phyloP scores from a whole-genome alignment of 1,140 invertebrate species.

The Drosophila lacteicornis region DNA sequence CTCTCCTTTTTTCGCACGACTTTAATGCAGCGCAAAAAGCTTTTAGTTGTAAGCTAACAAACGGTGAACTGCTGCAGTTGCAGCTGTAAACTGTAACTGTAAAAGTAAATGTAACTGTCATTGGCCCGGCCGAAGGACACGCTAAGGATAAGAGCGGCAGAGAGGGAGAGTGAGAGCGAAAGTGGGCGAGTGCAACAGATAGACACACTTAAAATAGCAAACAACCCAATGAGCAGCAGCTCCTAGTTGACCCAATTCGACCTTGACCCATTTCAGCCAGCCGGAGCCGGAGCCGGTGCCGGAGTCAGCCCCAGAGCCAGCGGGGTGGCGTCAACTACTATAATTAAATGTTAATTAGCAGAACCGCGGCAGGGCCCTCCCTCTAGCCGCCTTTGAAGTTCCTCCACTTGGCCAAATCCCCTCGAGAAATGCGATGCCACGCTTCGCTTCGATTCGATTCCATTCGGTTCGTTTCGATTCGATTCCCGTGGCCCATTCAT shows the following conservation, averaged over 20 bases:
- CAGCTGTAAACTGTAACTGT: slow-evolving; percentile 42
- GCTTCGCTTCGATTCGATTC: slow-evolving; percentile 13
- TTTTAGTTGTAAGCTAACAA: slow-evolving; percentile 74
- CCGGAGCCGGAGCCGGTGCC: slow-evolving; percentile 11
- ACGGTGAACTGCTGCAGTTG: slow-evolving; percentile 46
- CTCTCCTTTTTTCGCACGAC: slow-evolving; percentile 14
- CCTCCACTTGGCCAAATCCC: slow-evolving; percentile 16
- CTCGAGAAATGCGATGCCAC: slow-evolving; percentile 15
- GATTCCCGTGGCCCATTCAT: slow-evolving; percentile 34
- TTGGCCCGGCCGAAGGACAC: slow-evolving; percentile 63
- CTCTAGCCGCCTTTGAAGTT: slow-evolving; percentile 24
- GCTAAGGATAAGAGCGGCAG: slow-evolving; percentile 10
- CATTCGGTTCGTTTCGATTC: slow-evolving; percentile 18
- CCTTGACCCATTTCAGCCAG: slow-evolving; percentile 70
- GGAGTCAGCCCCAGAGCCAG: not conserved
- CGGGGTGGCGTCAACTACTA: slow-evolving; percentile 21
- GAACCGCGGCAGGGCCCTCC: not conserved
- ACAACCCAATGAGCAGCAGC: slow-evolving; percentile 67
- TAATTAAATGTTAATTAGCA: slow-evolving; percentile 56
- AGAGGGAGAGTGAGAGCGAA: not conserved
- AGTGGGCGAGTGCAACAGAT: slow-evolving; percentile 36
- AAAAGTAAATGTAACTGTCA: slow-evolving; percentile 67
- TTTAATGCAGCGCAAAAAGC: slow-evolving; percentile 49
- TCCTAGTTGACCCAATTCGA: slow-evolving; percentile 75
- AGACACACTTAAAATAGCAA: slow-evolving; percentile 65